Percentiles rank a stretch among this genome's conserved stretches.
These are phyloP conservation scores for Idaea dimidiata DNA, from an alignment of 2,888 invertebrate species.

Conservation along the genomic window DNA sequence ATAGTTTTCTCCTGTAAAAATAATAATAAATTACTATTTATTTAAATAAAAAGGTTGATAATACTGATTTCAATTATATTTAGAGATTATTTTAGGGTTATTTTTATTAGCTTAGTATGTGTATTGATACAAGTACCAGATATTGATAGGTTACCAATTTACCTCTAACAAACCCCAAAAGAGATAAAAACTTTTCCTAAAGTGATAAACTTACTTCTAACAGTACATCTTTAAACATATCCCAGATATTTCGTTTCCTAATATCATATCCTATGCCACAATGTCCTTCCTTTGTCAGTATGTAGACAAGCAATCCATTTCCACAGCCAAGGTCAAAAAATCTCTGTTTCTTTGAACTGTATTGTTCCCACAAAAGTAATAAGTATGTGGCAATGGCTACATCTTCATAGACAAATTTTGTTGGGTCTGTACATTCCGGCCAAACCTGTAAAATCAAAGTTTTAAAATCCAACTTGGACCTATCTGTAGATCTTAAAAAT, in stretches of 20 bases:
- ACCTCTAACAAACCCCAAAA: background rate
- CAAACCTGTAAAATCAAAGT: constrained; percentile 82
- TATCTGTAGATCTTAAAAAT: background rate
- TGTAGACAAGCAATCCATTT: constrained; percentile 95
- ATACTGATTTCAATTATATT: too few species aligned
- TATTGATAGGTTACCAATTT: background rate
- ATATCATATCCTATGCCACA: constrained; percentile 92
- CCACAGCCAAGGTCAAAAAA: constrained; percentile 99
- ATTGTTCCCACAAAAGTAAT: constrained; percentile 88
- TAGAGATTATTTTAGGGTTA: too few species aligned
- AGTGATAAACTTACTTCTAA: constrained; percentile 79
- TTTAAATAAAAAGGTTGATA: too few species aligned
- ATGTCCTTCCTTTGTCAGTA: constrained; percentile 92
- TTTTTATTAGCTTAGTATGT: too few species aligned
- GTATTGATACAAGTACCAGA: too few species aligned
- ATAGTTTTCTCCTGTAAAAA: constrained; percentile 83
- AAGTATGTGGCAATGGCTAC: constrained; percentile 95
- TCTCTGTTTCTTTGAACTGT: constrained; percentile 74
- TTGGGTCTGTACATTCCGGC: constrained; percentile 96
- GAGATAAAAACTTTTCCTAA: constrained; percentile 5
- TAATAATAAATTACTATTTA: constrained; percentile 6
- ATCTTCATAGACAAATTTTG: constrained; percentile 98
- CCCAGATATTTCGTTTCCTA: constrained; percentile 93
- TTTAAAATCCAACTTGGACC: too few species aligned
- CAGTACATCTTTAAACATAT: constrained; percentile 83